Evolutionary conservation across 2,113 vertebrate species (phyloP).

Genomic region (Seriola quinqueradiata): DNA sequence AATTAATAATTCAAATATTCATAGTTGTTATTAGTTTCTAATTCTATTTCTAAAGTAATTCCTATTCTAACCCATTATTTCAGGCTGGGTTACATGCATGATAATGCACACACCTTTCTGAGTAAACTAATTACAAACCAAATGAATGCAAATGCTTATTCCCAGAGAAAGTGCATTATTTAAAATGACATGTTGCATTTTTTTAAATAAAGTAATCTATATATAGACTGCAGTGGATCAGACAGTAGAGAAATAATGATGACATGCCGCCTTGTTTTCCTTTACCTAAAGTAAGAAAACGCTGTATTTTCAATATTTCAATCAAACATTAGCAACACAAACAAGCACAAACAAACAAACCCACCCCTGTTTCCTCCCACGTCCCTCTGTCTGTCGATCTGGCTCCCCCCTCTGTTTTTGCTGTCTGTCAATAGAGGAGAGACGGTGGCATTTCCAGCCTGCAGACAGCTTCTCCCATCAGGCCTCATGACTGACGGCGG

Average conservation of each 20-base stretch:
- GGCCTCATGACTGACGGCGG: conserved; percentile 57
- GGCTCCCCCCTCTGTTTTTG: conserved; percentile 40
- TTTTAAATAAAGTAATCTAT: neutral
- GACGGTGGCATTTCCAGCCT: conserved; percentile 65
- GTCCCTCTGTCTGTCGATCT: conserved; percentile 41
- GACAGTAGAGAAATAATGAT: neutral
- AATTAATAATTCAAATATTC: too few relatives aligned
- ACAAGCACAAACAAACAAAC: conserved; percentile 26
- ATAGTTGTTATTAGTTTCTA: too few relatives aligned
- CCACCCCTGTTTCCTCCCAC: conserved; percentile 25
- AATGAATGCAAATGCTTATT: neutral
- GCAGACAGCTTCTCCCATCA: conserved; percentile 74
- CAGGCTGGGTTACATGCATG: too few relatives aligned
- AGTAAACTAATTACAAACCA: neutral
- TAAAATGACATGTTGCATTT: neutral
- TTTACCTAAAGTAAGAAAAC: conserved; percentile 16
- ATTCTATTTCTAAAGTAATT: too few relatives aligned
- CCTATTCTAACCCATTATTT: too few relatives aligned
- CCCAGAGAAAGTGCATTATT: neutral
- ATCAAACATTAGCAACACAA: conserved; percentile 30
- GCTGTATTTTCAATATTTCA: neutral
- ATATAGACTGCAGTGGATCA: neutral
- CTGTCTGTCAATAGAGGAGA: conserved; percentile 62
- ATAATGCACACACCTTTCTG: neutral
- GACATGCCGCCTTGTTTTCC: neutral